Evolutionary conservation across 2,113 vertebrate genomes (phyloP).

Genomic region (Clarias macrocephalus): DNA sequence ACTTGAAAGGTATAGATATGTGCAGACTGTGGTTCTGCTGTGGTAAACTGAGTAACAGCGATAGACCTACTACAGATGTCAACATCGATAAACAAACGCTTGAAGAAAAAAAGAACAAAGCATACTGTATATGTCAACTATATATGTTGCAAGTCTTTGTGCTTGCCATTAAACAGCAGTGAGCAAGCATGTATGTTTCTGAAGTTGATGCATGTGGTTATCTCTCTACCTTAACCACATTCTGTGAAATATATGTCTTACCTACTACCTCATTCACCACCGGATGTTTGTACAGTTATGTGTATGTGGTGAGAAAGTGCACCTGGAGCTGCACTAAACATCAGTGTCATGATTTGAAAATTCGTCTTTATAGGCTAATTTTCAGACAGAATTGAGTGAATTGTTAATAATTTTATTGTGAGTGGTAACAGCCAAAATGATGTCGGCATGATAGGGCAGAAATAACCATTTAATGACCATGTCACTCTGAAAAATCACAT

Average conservation of each 20-base stretch:
- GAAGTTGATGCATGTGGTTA: constrained; percentile 44
- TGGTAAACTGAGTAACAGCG: neutral
- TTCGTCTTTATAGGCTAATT: neutral
- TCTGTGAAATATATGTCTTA: constrained; percentile 21
- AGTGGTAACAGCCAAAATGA: neutral
- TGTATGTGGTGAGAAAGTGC: constrained; percentile 30
- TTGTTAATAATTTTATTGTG: neutral
- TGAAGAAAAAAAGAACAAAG: neutral
- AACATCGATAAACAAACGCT: neutral
- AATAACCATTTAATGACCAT: neutral
- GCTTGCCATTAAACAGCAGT: neutral
- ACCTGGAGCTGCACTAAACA: constrained; percentile 41
- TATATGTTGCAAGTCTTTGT: constrained; percentile 6
- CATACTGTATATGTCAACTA: neutral
- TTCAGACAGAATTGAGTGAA: neutral
- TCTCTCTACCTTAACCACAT: constrained; percentile 50
- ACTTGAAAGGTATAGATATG: neutral
- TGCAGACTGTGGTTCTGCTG: constrained; percentile 24
- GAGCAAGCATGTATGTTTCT: constrained; percentile 7
- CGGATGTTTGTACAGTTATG: constrained; percentile 56
- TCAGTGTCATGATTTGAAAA: neutral
- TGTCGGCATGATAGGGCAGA: neutral
- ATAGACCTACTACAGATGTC: neutral
- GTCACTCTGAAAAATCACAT: neutral
- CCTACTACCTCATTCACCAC: constrained; percentile 48